Evolutionary conservation across 2,888 invertebrate species (phyloP), one percentile per base, ranked within the genome.

Genomic region (Tetramorium bicarinatum): DNA sequence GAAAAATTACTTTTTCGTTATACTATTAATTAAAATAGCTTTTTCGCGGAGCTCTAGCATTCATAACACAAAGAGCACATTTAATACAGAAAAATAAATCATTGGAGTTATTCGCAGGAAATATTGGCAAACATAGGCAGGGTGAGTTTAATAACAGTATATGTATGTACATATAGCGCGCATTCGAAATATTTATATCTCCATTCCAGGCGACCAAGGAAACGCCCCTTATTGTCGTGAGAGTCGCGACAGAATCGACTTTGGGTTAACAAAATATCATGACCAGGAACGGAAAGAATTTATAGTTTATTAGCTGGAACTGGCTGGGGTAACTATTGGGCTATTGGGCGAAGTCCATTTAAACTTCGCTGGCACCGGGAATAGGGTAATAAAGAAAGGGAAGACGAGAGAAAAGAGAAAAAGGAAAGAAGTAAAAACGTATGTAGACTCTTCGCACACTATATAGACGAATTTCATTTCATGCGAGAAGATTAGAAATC

Each of bases 341-440:
- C 92, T 93, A 92, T 93, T 93, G 91, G 91, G 89, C 90, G 90
- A 92, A 92, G 93, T 93, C 93, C 93, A 94, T 94, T 92, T 91
- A 93, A 94, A 92, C 87, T 92, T 90, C 82, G 84, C 75, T 85
- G 90, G 88, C 88, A 84, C 81, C 83, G 85, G 87, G 85, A 86
- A 89, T 87, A 83, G 89, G 88, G 89, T 90, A 90, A 92, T 92
- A 93, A 93, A 93, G 91, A 88, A 87, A 88, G 66, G 79, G 82
- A 75, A 41, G 77, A 62, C 13, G n/a, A 52, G 29, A 38, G 41
- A 25, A n/a, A 66, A 62, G 61, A 52, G 72, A n/a, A 74, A 64
- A 29, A 74, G 25, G 38, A 15, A 44, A 29, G 38, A 56, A 83
- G 54, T 72, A 77, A 71, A 79, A 44, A 86, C 34, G 84, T 25